These are phyloP conservation scores for Diceros bicornis DNA, from an alignment of 2,797 vertebrate species.

Conservation along the genomic window DNA sequence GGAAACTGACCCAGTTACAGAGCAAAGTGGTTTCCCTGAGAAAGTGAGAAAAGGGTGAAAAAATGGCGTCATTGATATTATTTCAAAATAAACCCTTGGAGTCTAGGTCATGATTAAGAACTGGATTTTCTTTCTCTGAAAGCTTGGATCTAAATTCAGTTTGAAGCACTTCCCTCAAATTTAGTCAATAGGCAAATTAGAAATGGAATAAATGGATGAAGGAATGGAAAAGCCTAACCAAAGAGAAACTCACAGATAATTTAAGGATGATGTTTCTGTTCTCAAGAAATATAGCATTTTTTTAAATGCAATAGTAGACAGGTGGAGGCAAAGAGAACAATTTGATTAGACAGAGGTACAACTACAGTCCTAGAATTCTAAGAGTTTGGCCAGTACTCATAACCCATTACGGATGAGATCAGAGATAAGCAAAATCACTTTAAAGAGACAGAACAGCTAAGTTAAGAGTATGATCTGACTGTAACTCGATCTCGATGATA, in stretches of 20 bases:
- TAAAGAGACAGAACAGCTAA: neutral
- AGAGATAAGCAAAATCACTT: slow-evolving; percentile 48
- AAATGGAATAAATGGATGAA: slow-evolving; percentile 13
- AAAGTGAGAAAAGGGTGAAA: neutral
- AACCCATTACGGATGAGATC: neutral
- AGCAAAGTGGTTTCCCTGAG: neutral
- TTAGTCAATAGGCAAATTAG: slow-evolving; percentile 8
- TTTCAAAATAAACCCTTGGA: neutral
- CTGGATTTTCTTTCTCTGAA: slow-evolving; percentile 46
- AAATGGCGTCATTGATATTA: neutral
- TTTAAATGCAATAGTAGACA: neutral
- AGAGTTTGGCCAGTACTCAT: neutral
- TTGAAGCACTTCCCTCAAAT: slow-evolving; percentile 39
- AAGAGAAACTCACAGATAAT: slow-evolving; percentile 10
- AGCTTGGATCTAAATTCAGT: neutral
- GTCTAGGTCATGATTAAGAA: slow-evolving; percentile 15
- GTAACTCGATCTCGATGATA: slow-evolving; percentile 8
- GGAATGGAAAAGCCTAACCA: neutral
- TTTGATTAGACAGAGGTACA: neutral
- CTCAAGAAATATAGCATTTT: neutral
- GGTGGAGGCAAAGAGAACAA: neutral
- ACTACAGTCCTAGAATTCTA: neutral
- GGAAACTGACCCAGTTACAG: neutral
- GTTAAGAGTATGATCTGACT: slow-evolving; percentile 6
- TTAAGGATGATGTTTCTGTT: neutral